These are phyloP conservation scores for Dynastes grantii DNA, from an alignment of 2,888 invertebrate species.

Conservation along the genomic window DNA sequence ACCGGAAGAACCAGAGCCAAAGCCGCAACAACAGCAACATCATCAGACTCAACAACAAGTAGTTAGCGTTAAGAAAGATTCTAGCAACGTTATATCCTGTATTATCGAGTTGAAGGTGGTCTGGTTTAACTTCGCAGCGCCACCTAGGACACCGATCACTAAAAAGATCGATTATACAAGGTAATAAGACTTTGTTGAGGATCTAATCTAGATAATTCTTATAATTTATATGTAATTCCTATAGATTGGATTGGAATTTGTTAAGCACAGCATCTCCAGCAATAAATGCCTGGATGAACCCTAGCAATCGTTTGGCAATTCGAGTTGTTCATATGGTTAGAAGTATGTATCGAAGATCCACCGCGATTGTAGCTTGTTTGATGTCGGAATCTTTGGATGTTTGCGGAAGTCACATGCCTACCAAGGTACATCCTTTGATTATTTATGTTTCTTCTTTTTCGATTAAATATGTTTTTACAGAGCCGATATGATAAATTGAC, in stretches of 20 bases:
- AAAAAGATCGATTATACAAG: slow-evolving; percentile 93
- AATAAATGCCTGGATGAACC: slow-evolving; percentile 98
- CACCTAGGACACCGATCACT: slow-evolving; percentile 94
- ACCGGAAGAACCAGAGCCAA: slow-evolving; percentile 32
- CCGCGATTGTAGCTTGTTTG: slow-evolving; percentile 92
- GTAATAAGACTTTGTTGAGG: slow-evolving; percentile 16
- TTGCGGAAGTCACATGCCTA: slow-evolving; percentile 85
- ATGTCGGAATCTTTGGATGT: slow-evolving; percentile 96
- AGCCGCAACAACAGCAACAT: slow-evolving; percentile 11
- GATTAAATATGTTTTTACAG: slow-evolving; percentile 71
- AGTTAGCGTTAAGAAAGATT: slow-evolving; percentile 73
- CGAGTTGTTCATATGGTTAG: slow-evolving; percentile 87
- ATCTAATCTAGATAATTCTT: background rate
- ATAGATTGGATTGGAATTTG: slow-evolving; percentile 94
- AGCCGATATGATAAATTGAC: slow-evolving; percentile 93
- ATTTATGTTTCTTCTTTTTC: background rate
- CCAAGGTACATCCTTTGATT: slow-evolving; percentile 75
- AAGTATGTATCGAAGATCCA: slow-evolving; percentile 84
- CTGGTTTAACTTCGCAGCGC: slow-evolving; percentile 98
- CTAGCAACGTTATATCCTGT: slow-evolving; percentile 88
- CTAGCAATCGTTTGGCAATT: slow-evolving; percentile 91
- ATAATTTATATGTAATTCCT: background rate
- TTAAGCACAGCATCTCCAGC: slow-evolving; percentile 96
- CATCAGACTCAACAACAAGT: slow-evolving; percentile 28
- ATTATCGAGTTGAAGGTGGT: slow-evolving; percentile 91